Percentiles rank a stretch among this genome's conserved stretches.
phyloP scores from a whole-genome alignment of 30 jellyfish, hydroid and myxozoan species.

The Mastigias papua region DNA sequence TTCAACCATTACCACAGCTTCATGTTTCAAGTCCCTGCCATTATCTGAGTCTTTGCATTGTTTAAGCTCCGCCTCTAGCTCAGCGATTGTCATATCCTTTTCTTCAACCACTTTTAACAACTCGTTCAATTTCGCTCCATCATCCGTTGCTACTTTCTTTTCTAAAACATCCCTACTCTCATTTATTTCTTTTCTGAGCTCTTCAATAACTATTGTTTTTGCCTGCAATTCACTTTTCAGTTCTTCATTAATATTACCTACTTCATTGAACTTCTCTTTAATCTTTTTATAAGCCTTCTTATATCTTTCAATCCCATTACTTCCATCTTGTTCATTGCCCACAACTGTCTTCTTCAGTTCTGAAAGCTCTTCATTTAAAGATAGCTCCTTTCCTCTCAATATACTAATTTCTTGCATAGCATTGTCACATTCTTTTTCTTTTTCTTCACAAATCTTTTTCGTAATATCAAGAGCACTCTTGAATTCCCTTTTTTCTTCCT shows the following conservation, averaged over 20 bases:
- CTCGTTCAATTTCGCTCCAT: neutral
- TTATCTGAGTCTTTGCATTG: neutral
- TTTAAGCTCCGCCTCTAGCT: neutral
- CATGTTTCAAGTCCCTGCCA: neutral
- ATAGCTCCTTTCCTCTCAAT: neutral
- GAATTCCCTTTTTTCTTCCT: slow-evolving; percentile 35
- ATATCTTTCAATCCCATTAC: slow-evolving; percentile 11
- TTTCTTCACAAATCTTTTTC: slow-evolving; percentile 37
- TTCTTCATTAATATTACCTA: neutral
- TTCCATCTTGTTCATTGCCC: slow-evolving; percentile 3
- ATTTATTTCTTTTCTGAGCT: neutral
- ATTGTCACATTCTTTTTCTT: slow-evolving; percentile 1
- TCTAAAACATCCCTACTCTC: neutral
- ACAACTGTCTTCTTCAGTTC: neutral
- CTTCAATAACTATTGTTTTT: slow-evolving; percentile 9
- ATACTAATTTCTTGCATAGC: neutral
- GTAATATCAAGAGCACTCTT: slow-evolving; percentile 17
- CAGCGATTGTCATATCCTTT: neutral
- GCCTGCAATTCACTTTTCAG: slow-evolving; percentile 20
- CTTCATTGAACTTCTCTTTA: slow-evolving; percentile 8
- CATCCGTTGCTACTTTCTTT: neutral
- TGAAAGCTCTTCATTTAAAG: neutral
- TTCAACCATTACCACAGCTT: neutral
- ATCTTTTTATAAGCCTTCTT: slow-evolving; percentile 28
- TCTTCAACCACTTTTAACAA: neutral